Evolutionary conservation across 2,797 vertebrate genomes (phyloP), one percentile per base, ranked within the genome.

Genomic region (Coranthus polyacanthus): DNA sequence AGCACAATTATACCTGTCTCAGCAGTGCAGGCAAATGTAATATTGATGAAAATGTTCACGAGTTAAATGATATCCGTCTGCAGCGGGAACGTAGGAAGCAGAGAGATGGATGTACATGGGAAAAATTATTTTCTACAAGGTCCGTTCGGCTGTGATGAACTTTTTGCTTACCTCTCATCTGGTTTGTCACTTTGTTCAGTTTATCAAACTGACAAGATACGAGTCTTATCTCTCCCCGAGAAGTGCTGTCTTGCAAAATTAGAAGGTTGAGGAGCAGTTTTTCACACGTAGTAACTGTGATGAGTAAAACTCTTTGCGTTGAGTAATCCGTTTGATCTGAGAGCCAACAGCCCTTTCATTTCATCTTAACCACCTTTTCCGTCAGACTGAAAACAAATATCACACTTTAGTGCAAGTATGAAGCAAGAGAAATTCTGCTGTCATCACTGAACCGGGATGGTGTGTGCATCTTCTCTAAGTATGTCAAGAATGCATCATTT

Each of bases 1-100:
- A 80, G 81, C 80, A 80, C 81, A 88, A 87, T 91, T 91, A 88
- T 72, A 88, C 81, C 81, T 68, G 77, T 88, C 89, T 90, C 88
- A 90, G 91, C 90, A 89, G 75, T 59, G 73, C 58, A 39, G 65
- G 76, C 68, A 78, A 88, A 90, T 92, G 81, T 87, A 84, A 83
- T 92, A 90, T 91, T 87, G 88, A 92, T 92, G 80, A 87, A 88
- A 86, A 85, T 67, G 75, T 67, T 84, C 61, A 17, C 66, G 55
- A 21, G 72, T 85, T 82, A 89, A 89, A 89, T 70, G 22, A 84
- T 84, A 83, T 81, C 62, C 49, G 42, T 74, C 54, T 62, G 68
- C 66, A 67, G 78, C 41, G 29, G 52, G 43, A 72, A 46, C 20
- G 34, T 36, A 11, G 51, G 42, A 43, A 42, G 62, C 55, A 51